Evolutionary conservation across 2,797 vertebrate species (phyloP).

Genomic region (Mareca penelope): DNA sequence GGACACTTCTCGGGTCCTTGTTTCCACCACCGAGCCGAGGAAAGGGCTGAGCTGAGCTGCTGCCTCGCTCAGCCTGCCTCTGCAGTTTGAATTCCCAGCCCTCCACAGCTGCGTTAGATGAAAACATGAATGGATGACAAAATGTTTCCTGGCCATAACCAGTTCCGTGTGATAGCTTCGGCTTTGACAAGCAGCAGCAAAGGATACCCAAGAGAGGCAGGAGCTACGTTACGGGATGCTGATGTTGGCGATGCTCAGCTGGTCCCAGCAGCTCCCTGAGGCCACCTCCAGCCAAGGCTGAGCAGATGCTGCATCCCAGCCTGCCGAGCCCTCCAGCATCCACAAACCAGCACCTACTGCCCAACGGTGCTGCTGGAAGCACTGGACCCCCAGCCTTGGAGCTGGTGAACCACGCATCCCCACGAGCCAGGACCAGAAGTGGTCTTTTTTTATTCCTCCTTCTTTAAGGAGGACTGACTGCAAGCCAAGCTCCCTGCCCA

Average conservation of each 20-base stretch:
- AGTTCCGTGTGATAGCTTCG: neutral
- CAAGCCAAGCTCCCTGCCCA: neutral
- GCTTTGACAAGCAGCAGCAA: neutral
- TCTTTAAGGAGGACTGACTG: neutral
- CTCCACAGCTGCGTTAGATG: neutral
- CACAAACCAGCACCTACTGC: neutral
- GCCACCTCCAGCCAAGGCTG: neutral
- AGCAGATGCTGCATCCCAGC: neutral
- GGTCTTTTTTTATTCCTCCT: no score
- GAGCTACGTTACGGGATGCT: neutral
- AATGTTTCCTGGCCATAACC: neutral
- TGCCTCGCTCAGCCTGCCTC: neutral
- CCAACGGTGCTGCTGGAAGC: no score
- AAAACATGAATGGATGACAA: neutral
- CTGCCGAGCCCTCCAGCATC: neutral
- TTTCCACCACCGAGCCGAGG: fast-evolving
- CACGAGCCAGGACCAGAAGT: no score
- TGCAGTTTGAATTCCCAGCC: neutral
- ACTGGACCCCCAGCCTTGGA: neutral
- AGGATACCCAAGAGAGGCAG: neutral
- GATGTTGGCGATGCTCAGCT: neutral
- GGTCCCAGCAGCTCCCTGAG: neutral
- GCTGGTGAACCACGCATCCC: fast-evolving
- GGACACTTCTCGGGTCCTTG: neutral
- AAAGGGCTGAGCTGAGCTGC: neutral